Evolutionary conservation across 1,140 invertebrate species (phyloP), one percentile per base, ranked within the genome.

Genomic region (Heliconius nattereri): DNA sequence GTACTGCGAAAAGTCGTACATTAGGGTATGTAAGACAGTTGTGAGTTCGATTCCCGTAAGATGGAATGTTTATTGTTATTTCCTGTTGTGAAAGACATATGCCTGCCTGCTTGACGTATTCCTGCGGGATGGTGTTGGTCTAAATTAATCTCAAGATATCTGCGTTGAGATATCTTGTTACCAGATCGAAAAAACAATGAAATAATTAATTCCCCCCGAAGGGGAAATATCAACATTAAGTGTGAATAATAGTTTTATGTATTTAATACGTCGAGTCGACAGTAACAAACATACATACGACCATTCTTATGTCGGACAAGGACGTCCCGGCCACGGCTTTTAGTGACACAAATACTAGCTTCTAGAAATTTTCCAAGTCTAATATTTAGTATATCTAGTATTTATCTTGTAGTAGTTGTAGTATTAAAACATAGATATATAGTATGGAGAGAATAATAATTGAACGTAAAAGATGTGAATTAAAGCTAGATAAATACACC

Each of bases 271-370:
- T 26, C 60, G 9, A 66, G 60, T 66, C 26, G 29, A 66, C 13
- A 66, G 26, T 29, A 19, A 66, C 26, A 29, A 66, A 66, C 60
- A 66, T n/a, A 66, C 60, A 66, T n/a, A 66, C 60, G 60, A 5
- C 60, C 23, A 16, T 60, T 66, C 60, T 66, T 66, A 66, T 66
- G 60, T 66, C 60, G 60, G 60, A 66, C 60, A 66, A 66, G 60
- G 60, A 66, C 60, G 60, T n/a, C 60, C 23, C 60, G 26, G 60
- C 60, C 60, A 66, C 60, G 60, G 60, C 29, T 66, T 66, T 66
- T 66, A 66, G 60, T 66, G 60, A 66, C 60, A 66, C n/a, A 29
- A 66, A 66, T 66, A 66, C 60, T 66, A 29, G 60, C 11, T 66
- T 66, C 60, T 66, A 66, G 60, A 66, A 66, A n/a, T 57, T 57